phyloP scores from a whole-genome alignment of 2,113 vertebrate genomes.

The Dunckerocampus dactyliophorus region DNA sequence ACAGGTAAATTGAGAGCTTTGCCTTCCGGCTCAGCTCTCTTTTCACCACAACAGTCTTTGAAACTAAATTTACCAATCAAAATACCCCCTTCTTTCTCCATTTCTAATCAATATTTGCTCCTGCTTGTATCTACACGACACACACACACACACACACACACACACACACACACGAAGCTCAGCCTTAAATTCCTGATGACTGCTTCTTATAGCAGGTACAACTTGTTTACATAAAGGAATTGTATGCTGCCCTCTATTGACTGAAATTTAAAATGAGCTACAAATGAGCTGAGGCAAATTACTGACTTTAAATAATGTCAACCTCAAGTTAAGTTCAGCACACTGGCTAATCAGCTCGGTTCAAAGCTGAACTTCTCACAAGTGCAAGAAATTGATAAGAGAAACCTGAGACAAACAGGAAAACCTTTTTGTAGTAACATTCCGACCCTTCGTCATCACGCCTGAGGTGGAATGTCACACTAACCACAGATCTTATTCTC shows the following conservation, averaged over 20 bases:
- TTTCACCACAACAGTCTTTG: too few relatives aligned
- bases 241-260: not conserved
- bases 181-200: too few relatives aligned
- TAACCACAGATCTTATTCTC: slow-evolving; percentile 1
- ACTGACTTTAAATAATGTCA: not conserved
- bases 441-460: not conserved
- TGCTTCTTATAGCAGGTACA: not conserved
- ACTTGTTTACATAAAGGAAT: not conserved
- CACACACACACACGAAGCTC: too few relatives aligned
- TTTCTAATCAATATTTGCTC: too few relatives aligned
- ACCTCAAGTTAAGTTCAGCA: not conserved
- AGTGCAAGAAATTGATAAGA: slow-evolving; percentile 3
- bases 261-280: not conserved
- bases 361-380: slow-evolving; percentile 6
- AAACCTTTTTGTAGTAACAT: slow-evolving; percentile 2
- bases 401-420: slow-evolving; percentile 18
- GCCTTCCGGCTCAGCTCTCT: too few relatives aligned
- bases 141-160: too few relatives aligned
- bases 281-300: not conserved
- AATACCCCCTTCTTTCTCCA: too few relatives aligned
- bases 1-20: too few relatives aligned
- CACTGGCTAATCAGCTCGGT: not conserved
- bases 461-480: not conserved
- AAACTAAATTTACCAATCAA: too few relatives aligned
- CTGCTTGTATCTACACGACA: too few relatives aligned